A percentile compares a stretch with the other conserved stretches of the same genome.
phyloP scores from a whole-genome alignment of 2,797 vertebrate species.

The Dallia pectoralis region DNA sequence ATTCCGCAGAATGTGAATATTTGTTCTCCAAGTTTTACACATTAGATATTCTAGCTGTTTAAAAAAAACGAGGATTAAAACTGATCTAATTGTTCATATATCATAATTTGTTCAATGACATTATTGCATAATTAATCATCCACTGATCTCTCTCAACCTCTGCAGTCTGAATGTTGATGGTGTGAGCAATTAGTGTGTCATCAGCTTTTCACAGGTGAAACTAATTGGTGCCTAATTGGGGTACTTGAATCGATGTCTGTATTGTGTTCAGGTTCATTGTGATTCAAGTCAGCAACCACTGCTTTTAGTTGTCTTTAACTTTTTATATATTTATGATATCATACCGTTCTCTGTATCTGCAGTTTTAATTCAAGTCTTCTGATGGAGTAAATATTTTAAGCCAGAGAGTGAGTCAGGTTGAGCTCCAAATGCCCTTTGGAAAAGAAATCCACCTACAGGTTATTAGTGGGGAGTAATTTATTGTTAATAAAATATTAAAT shows the following conservation, averaged over 20 bases:
- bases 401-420: not conserved
- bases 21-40: not conserved
- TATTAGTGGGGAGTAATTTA: not conserved
- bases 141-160: not conserved
- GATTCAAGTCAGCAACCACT: not conserved
- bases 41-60: not conserved
- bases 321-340: not conserved
- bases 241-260: not conserved
- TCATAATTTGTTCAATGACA: not conserved
- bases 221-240: not conserved
- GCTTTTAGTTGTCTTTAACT: not conserved
- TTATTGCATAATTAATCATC: not conserved
- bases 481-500: not conserved
- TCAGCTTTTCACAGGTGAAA: conserved; percentile 10
- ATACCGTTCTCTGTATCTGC: not conserved
- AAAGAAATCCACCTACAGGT: not conserved
- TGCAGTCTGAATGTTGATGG: not conserved
- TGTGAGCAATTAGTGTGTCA: not conserved
- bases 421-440: not conserved
- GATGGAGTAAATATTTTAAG: not conserved
- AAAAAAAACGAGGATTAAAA: not conserved
- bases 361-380: not conserved
- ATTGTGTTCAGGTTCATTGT: not conserved
- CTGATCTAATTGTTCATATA: not conserved
- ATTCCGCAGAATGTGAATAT: not conserved